These are phyloP conservation scores for Brachyptera risi DNA, from an alignment of 2,888 invertebrate species.

Conservation along the genomic window DNA sequence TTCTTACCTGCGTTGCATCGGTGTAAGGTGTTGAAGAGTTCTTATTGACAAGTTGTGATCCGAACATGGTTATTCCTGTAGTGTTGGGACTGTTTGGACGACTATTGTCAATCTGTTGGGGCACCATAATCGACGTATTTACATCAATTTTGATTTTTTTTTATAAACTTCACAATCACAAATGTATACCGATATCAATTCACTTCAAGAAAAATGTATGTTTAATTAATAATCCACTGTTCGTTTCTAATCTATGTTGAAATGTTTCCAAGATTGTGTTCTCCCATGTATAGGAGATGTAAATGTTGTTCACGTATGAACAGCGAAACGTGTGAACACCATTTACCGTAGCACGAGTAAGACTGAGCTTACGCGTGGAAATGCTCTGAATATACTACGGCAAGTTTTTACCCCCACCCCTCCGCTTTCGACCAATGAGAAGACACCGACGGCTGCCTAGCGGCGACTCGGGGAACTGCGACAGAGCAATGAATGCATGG, in stretches of 20 bases:
- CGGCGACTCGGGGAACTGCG: constrained; percentile 22
- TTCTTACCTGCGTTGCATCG: constrained; percentile 90
- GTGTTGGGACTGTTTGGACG: constrained; percentile 57
- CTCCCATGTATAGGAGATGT: constrained; percentile 10
- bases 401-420: neutral
- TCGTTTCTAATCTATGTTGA: neutral
- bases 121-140: constrained; percentile 58
- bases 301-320: neutral
- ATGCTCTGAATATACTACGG: constrained; percentile 6
- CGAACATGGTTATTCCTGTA: constrained; percentile 71
- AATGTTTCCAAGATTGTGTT: neutral
- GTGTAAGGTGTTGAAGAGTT: constrained; percentile 94
- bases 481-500: constrained; percentile 17
- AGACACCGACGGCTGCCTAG: neutral
- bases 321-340: neutral
- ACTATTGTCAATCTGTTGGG: constrained; percentile 62
- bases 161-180: neutral
- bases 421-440: constrained; percentile 1
- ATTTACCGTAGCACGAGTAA: neutral
- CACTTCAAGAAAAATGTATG: neutral
- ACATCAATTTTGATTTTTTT: constrained; percentile 29
- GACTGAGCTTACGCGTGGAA: neutral
- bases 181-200: neutral
- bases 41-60: constrained; percentile 85
- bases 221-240: neutral